phyloP scores from a whole-genome alignment of 1,140 invertebrate genomes.

The Drosophila quadrilineata region DNA sequence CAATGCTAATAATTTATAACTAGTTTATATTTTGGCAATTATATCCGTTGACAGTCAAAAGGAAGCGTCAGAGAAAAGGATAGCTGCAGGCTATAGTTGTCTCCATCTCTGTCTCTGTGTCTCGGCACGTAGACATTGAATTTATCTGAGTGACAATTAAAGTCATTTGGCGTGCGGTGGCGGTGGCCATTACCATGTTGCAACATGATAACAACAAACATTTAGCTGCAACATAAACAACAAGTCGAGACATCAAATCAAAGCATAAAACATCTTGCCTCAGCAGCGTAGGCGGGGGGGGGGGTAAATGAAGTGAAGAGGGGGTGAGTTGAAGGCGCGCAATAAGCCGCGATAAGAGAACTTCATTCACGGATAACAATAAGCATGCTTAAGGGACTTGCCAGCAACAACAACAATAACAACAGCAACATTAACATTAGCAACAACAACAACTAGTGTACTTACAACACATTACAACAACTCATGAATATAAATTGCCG shows the following conservation, averaged over 20 bases:
- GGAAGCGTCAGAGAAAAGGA: no score
- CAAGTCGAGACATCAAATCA: constrained; percentile 58
- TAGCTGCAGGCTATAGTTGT: background rate
- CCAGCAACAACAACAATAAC: constrained; percentile 20
- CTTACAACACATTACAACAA: constrained; percentile 63
- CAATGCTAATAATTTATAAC: constrained; percentile 73
- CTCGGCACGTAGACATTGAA: constrained; percentile 1
- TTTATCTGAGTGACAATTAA: constrained; percentile 55
- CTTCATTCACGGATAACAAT: constrained; percentile 78
- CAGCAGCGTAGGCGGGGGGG: background rate
- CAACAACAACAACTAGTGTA: constrained; percentile 45
- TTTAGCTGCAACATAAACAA: constrained; percentile 23
- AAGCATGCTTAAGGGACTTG: constrained; percentile 71
- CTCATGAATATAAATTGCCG: constrained; percentile 77
- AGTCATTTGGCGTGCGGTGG: constrained; percentile 58
- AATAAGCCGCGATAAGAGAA: constrained; percentile 66
- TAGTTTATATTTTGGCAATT: constrained; percentile 78
- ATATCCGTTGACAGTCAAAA: no score
- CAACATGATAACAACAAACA: constrained; percentile 3
- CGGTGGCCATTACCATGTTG: constrained; percentile 56
- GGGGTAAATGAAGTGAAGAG: background rate
- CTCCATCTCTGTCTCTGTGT: background rate
- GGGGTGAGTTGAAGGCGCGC: background rate
- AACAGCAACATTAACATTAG: background rate
- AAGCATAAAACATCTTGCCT: constrained; percentile 33